phyloP scores from a whole-genome alignment of 2,797 vertebrate species.

The Characodon lateralis region DNA sequence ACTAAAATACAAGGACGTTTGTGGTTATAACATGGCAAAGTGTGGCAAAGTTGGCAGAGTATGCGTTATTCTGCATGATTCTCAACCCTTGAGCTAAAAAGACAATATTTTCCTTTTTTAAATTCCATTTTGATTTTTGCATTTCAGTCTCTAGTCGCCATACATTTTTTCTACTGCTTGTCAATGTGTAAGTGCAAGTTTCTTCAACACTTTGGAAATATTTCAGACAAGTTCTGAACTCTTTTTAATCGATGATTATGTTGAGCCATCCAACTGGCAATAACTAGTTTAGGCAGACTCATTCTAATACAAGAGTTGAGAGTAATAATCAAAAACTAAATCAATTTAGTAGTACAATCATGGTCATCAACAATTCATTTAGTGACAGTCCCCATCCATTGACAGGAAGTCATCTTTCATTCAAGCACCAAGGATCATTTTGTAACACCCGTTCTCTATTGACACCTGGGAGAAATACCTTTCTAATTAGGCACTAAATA shows the following conservation, averaged over 20 bases:
- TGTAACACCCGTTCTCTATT: background rate
- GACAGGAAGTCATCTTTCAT: background rate
- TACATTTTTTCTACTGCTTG: background rate
- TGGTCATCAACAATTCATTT: too few species aligned
- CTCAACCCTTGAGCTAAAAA: background rate
- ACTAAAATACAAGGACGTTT: background rate
- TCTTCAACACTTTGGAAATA: background rate
- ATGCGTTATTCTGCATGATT: background rate
- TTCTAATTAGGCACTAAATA: constrained; percentile 6
- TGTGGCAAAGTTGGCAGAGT: background rate
- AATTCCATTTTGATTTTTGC: background rate
- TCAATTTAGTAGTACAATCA: background rate
- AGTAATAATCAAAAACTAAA: background rate
- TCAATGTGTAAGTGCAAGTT: background rate
- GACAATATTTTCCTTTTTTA: background rate
- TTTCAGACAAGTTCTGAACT: background rate
- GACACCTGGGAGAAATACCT: background rate
- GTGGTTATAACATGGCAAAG: background rate
- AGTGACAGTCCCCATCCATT: background rate
- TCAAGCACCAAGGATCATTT: background rate
- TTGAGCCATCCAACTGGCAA: background rate
- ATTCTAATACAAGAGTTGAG: too few species aligned
- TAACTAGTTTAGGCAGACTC: background rate
- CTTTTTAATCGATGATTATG: background rate
- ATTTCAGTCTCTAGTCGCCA: background rate